Evolutionary conservation across 1,140 invertebrate species (phyloP).

Genomic region (Drosophila hydei): DNA sequence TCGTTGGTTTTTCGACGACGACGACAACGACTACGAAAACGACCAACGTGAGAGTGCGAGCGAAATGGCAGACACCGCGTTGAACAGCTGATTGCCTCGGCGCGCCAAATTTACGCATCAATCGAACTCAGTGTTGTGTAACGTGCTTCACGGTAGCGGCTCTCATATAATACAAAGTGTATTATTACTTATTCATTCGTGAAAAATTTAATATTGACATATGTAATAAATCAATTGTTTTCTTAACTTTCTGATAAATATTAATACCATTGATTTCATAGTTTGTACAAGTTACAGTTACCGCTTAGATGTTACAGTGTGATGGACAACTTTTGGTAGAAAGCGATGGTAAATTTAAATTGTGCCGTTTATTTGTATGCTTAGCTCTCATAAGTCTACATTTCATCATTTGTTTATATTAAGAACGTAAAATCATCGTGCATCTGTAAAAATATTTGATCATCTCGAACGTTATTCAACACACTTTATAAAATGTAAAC

Average conservation of each 20-base stretch:
- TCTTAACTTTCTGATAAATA: not conserved
- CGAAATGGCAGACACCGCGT: constrained; percentile 69
- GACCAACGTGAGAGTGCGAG: constrained; percentile 67
- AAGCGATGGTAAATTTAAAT: too few species aligned
- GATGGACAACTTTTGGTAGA: too few species aligned
- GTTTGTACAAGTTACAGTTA: not conserved
- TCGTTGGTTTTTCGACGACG: constrained; percentile 62
- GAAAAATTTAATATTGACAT: too few species aligned
- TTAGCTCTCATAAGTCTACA: too few species aligned
- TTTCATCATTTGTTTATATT: too few species aligned
- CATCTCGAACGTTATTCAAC: constrained; percentile 5
- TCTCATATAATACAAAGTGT: constrained; percentile 6
- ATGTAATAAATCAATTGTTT: too few species aligned
- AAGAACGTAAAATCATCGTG: too few species aligned
- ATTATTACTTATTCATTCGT: not conserved
- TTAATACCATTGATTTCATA: too few species aligned
- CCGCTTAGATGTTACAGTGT: not conserved
- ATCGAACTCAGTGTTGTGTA: constrained; percentile 58
- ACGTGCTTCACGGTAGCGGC: constrained; percentile 19
- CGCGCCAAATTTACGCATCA: constrained; percentile 78
- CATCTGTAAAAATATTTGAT: not conserved
- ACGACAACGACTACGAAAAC: constrained; percentile 50
- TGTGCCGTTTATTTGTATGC: too few species aligned
- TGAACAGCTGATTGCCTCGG: constrained; percentile 48
- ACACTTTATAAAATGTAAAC: constrained; percentile 17